A percentile compares a stretch with the other conserved stretches of the same genome.
These are phyloP conservation scores for Diarsia dahlii DNA, from an alignment of 2,888 invertebrate genomes.

Conservation along the genomic window DNA sequence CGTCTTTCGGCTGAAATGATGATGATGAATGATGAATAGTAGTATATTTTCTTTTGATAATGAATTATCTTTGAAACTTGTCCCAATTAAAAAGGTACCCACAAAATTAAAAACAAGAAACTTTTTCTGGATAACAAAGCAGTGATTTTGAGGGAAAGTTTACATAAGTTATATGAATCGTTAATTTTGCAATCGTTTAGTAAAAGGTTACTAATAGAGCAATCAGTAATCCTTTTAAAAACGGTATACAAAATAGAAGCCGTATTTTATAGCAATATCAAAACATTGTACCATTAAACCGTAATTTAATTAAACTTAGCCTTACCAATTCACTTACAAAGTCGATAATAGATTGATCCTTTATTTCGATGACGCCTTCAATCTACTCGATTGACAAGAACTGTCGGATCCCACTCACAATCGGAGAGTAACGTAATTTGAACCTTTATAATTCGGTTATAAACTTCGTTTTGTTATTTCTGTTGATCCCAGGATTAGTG, in stretches of 20 bases:
- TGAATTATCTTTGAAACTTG: neutral
- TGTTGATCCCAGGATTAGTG: slow-evolving; percentile 5
- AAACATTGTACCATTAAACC: neutral
- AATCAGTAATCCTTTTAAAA: neutral
- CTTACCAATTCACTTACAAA: slow-evolving; percentile 16
- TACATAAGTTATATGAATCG: neutral
- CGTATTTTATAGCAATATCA: neutral
- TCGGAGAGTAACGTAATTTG: slow-evolving; percentile 22
- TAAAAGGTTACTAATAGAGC: neutral
- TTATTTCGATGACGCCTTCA: slow-evolving; percentile 30
- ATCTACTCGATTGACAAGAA: slow-evolving; percentile 28
- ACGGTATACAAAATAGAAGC: neutral
- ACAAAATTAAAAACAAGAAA: too few species aligned
- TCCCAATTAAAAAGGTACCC: neutral
- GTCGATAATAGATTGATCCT: slow-evolving; percentile 38
- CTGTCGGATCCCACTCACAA: slow-evolving; percentile 30
- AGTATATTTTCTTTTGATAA: too few species aligned
- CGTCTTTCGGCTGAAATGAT: too few species aligned
- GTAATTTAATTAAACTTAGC: slow-evolving; percentile 14
- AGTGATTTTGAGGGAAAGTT: neutral
- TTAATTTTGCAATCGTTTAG: neutral
- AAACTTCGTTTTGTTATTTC: slow-evolving; percentile 36
- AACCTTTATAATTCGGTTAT: slow-evolving; percentile 38
- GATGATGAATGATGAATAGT: too few species aligned
- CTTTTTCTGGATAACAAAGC: neutral